These are phyloP conservation scores for Polyommatus icarus DNA, from an alignment of 2,888 invertebrate genomes.

Conservation along the genomic window DNA sequence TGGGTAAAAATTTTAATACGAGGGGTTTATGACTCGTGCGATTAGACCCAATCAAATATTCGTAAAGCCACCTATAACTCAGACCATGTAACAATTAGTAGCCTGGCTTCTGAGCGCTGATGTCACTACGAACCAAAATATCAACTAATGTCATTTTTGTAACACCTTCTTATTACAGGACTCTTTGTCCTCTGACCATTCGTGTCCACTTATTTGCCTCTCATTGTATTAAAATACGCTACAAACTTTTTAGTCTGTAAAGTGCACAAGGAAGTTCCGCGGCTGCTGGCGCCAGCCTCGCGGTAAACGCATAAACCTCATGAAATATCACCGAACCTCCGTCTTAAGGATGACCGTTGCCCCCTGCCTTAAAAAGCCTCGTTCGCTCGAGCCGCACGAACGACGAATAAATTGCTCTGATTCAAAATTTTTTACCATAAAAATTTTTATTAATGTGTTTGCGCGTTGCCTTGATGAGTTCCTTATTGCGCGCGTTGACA, in stretches of 20 bases:
- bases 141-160: too few species aligned
- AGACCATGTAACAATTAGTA: too few species aligned
- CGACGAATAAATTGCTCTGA: slow-evolving; percentile 16
- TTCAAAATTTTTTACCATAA: slow-evolving; percentile 10
- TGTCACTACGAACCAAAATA: too few species aligned
- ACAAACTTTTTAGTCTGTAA: too few species aligned
- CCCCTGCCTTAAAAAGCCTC: not conserved
- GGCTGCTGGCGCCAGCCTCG: not conserved
- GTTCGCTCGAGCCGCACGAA: not conserved
- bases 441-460: not conserved
- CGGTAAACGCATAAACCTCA: not conserved
- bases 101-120: too few species aligned
- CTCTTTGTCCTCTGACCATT: too few species aligned
- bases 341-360: not conserved
- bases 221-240: not conserved
- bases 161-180: too few species aligned
- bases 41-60: too few species aligned
- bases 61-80: too few species aligned
- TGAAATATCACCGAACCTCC: not conserved
- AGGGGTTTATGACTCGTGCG: too few species aligned
- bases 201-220: too few species aligned
- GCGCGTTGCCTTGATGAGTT: not conserved
- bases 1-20: too few species aligned
- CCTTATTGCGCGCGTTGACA: slow-evolving; percentile 1
- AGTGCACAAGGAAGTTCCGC: not conserved